These are phyloP conservation scores for Matsumyia berberina DNA, from an alignment of 2,888 invertebrate species.

Conservation along the genomic window DNA sequence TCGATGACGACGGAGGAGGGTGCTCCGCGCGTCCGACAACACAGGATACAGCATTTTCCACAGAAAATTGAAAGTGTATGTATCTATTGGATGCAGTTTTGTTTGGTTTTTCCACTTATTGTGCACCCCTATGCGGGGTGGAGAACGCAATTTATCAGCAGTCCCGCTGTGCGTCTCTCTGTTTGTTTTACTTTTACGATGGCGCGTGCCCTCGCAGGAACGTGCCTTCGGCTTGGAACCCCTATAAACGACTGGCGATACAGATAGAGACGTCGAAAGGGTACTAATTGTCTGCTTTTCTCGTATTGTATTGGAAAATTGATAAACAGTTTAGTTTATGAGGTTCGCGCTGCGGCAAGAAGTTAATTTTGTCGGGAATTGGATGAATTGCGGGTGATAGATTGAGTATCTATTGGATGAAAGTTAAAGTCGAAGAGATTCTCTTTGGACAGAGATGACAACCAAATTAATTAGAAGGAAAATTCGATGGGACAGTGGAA, in stretches of 20 bases:
- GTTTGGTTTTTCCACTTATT: constrained; percentile 54
- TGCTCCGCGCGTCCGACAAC: constrained; percentile 2
- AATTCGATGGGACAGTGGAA: too few relatives aligned
- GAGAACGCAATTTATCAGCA: constrained; percentile 33
- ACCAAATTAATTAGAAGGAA: not conserved
- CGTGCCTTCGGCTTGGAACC: constrained; percentile 49
- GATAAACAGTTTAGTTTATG: constrained; percentile 61
- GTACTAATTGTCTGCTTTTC: constrained; percentile 48
- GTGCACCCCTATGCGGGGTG: constrained; percentile 61
- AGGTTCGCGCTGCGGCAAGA: constrained; percentile 25
- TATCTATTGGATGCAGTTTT: constrained; percentile 68
- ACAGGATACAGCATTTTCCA: constrained; percentile 52
- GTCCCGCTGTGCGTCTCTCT: not conserved
- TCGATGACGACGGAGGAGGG: constrained; percentile 7
- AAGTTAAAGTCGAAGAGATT: not conserved
- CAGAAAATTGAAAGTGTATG: constrained; percentile 48
- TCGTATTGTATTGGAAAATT: constrained; percentile 38
- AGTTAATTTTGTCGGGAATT: not conserved
- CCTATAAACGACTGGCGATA: constrained; percentile 35
- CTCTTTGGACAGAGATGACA: not conserved
- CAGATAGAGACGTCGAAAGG: constrained; percentile 34
- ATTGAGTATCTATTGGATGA: not conserved
- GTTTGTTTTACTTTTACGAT: constrained; percentile 14
- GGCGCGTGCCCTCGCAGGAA: constrained; percentile 63
- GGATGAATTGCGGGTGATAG: not conserved